Evolutionary conservation across 64 coral and sea anemone genomes (phyloP).

Genomic region (Montipora capricornis): DNA sequence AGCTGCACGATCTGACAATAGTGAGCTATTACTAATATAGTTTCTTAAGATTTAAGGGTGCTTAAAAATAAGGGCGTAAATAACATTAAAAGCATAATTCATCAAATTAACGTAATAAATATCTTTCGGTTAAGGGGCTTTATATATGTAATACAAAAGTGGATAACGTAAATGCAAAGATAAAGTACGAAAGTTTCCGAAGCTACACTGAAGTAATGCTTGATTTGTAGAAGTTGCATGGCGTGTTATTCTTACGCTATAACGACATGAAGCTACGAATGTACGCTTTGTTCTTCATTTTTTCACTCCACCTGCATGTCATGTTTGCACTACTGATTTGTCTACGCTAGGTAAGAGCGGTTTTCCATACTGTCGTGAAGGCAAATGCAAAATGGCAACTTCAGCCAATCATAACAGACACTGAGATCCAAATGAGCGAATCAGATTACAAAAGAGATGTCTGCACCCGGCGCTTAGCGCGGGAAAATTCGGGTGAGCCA

Average conservation of each 20-base stretch:
- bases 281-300: neutral
- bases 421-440: too few relatives aligned
- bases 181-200: too few relatives aligned
- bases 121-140: neutral
- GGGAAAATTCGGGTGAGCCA: too few relatives aligned
- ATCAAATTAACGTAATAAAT: neutral
- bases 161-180: too few relatives aligned
- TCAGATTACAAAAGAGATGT: too few relatives aligned
- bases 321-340: neutral
- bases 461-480: too few relatives aligned
- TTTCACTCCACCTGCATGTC: neutral
- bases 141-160: neutral
- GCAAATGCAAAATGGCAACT: too few relatives aligned
- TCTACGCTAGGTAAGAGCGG: neutral
- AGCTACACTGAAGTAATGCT: neutral
- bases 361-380: too few relatives aligned
- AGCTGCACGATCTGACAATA: too few relatives aligned
- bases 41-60: neutral
- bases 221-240: neutral
- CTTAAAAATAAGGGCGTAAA: neutral
- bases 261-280: neutral
- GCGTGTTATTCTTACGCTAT: neutral
- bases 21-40: too few relatives aligned
- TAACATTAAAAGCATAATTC: neutral
- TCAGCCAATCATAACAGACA: too few relatives aligned